A percentile compares a stretch with the other conserved stretches of the same genome.
These are phyloP conservation scores for Melanaphis sacchari DNA, from an alignment of 1,140 invertebrate species.

Conservation along the genomic window DNA sequence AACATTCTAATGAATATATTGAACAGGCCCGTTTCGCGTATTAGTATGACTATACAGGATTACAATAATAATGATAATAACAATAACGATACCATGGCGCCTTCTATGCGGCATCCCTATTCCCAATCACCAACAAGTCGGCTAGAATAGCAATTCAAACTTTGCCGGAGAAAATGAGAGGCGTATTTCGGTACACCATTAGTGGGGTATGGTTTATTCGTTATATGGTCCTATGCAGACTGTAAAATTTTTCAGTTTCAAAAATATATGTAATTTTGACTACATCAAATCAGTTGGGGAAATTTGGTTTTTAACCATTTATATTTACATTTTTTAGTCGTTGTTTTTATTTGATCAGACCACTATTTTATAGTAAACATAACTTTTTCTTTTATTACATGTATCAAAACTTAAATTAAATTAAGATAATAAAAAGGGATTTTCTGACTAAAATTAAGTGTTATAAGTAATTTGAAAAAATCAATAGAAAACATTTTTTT, in stretches of 20 bases:
- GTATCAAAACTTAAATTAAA: not conserved
- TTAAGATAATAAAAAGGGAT: not conserved
- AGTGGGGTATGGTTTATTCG: not conserved
- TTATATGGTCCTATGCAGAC: not conserved
- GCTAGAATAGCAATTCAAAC: not conserved
- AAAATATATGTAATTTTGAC: not conserved
- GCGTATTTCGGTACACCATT: not conserved
- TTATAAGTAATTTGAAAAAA: not conserved
- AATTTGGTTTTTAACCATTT: not conserved
- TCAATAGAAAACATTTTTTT: no score
- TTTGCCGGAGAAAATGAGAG: not conserved
- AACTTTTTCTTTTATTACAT: not conserved
- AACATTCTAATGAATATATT: slow-evolving; percentile 19
- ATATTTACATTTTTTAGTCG: not conserved
- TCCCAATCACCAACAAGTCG: not conserved
- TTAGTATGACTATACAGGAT: not conserved
- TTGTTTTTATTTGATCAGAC: not conserved
- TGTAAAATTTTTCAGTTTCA: not conserved
- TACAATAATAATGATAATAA: not conserved
- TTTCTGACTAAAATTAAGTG: not conserved
- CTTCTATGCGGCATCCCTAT: not conserved
- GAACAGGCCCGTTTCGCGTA: not conserved
- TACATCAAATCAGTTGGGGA: not conserved
- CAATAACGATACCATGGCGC: not conserved
- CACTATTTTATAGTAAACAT: not conserved